Percentiles rank a stretch among this genome's conserved stretches.
phyloP scores from a whole-genome alignment of 1,140 invertebrate genomes.

The Telenomus remus region DNA sequence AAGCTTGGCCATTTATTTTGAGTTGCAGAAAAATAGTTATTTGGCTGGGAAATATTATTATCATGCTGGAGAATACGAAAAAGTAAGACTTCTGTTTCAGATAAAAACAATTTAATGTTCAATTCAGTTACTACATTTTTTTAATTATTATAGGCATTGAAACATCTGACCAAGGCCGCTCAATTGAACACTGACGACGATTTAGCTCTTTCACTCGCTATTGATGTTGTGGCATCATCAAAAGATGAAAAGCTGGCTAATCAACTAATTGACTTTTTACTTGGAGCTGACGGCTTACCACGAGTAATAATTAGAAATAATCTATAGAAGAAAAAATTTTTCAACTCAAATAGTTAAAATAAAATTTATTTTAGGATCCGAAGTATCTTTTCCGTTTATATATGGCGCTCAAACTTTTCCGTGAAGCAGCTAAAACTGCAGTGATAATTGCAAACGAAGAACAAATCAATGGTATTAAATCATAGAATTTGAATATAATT shows the following conservation, averaged over 20 bases:
- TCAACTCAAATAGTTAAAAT: too few species aligned
- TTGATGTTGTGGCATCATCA: constrained; percentile 92
- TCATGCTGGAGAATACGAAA: constrained; percentile 87
- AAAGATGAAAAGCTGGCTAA: constrained; percentile 90
- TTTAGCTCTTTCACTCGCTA: constrained; percentile 89
- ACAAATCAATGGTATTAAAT: constrained; percentile 84
- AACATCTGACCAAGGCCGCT: constrained; percentile 28
- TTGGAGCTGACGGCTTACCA: constrained; percentile 95
- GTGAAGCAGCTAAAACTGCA: constrained; percentile 97
- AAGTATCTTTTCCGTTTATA: constrained; percentile 97
- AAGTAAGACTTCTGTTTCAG: constrained; percentile 75
- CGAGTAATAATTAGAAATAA: constrained; percentile 77
- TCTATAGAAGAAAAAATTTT: not conserved
- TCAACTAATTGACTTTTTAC: constrained; percentile 87
- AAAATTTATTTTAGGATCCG: constrained; percentile 81
- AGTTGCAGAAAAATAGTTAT: constrained; percentile 90
- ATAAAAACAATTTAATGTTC: too few species aligned
- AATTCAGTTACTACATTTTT: constrained; percentile 11
- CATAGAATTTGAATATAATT: constrained; percentile 4
- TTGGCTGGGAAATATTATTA: constrained; percentile 96
- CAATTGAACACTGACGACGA: constrained; percentile 78
- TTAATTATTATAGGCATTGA: constrained; percentile 17
- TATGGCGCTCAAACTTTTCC: constrained; percentile 94
- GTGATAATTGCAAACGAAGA: constrained; percentile 97
- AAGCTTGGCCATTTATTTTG: constrained; percentile 93